A percentile compares a stretch with the other conserved stretches of the same genome.
These are phyloP conservation scores for Urosaurus nigricauda DNA, from an alignment of 2,797 vertebrate genomes.

Conservation along the genomic window DNA sequence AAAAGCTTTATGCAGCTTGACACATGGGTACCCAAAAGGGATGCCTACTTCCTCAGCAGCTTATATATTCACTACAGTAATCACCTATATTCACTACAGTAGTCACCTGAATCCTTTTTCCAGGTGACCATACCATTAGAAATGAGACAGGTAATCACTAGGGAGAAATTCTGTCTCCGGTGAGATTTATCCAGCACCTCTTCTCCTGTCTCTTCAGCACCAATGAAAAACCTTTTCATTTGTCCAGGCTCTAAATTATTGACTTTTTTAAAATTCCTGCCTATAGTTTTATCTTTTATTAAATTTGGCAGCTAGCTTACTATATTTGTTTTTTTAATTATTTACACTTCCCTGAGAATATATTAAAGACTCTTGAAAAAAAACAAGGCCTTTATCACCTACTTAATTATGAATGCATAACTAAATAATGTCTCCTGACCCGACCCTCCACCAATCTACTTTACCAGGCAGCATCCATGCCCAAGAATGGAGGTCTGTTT, in stretches of 20 bases:
- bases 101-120: background rate
- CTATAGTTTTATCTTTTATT: background rate
- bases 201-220: background rate
- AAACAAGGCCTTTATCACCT: too few relatives aligned
- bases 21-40: background rate
- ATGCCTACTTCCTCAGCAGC: background rate
- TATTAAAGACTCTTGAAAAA: background rate
- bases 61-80: background rate
- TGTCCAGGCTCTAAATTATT: background rate
- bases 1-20: background rate
- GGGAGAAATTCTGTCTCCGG: background rate
- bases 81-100: background rate
- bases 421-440: too few relatives aligned
- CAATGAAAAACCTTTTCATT: background rate
- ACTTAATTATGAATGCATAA: too few relatives aligned
- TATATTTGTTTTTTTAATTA: background rate
- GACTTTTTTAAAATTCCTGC: background rate
- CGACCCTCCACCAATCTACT: too few relatives aligned
- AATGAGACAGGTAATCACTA: background rate
- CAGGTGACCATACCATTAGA: background rate
- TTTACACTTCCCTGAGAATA: background rate
- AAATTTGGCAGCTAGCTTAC: background rate
- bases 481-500: too few relatives aligned
- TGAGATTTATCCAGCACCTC: too few relatives aligned
- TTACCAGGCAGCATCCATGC: too few relatives aligned